Base-by-base conservation (phyloP, 2,888 invertebrate species). In the Lithosia quadra region DNA sequence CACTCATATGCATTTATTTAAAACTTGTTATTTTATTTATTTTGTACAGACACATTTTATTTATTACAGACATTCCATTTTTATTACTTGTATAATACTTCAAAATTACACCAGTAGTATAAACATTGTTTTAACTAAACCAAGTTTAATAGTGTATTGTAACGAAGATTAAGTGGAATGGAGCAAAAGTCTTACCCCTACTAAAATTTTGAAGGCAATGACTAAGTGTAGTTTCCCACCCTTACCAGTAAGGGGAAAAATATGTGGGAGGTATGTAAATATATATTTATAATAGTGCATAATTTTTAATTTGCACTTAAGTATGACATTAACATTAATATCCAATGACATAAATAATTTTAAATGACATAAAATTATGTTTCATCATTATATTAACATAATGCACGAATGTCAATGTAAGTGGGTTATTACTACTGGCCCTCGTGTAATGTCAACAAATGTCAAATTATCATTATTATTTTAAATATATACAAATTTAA, bases 391-490 rank as follows among this genome's bases (percentile, higher is more conserved):
- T 9, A 49, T 49, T 49, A n/a, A 49, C 49, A 49, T 49, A 49
- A n/a, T 49, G 49, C n/a, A 49, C n/a, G 49, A n/a, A 56, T 56
- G 56, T 28, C 28, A 56, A 56, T 56, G 24, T 56, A 24, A 56
- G 24, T 56, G 28, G 24, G 22, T 56, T 56, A 24, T 28, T 22
- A 15, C 56, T 56, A 7, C 24, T 9, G n/a, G n/a, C 49, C 49
- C 8, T 49, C 49, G 28, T 18, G 49, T 15, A 15, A 13, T 56
- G 56, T 24, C 24, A 56, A 24, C 24, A 56, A 56, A 56, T 22
- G 15, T 56, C 56, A 56, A 56, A 24, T 56, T 15, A 24, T 15
- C 7, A 56, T 56, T 24, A 13, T 56, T 56, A 56, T 56, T 10
- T 15, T 5, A 28, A 28, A 28, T 4, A 28, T 4, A 28, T 28